Percentiles rank a stretch among this genome's conserved stretches.
Evolutionary conservation across 53 echinoderm and acorn worm species (phyloP).

Genomic region (Echinarachnius parma): DNA sequence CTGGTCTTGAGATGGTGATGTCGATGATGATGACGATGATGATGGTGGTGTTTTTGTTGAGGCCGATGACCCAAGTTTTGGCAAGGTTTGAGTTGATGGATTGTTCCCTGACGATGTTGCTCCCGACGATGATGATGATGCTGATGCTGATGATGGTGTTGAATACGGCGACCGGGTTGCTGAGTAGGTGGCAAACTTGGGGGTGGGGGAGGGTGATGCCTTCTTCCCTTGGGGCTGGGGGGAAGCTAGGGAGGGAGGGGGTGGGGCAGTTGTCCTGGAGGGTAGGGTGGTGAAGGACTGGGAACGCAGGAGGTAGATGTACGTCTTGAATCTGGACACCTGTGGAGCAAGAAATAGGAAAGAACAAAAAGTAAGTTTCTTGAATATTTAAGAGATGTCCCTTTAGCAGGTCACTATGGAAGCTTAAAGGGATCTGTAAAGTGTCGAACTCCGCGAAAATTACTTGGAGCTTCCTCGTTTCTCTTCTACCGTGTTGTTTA

Average conservation of each 20-base stretch:
- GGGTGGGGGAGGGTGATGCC: conserved; percentile 32
- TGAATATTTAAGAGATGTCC: too few relatives aligned
- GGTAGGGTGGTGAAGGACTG: conserved; percentile 53
- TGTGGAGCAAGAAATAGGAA: conserved; percentile 26
- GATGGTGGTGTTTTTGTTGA: conserved; percentile 7
- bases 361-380: too few relatives aligned
- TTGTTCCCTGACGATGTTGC: too few relatives aligned
- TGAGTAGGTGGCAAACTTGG: conserved; percentile 15
- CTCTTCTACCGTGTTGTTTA: too few relatives aligned
- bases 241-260: conserved; percentile 33
- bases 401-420: too few relatives aligned
- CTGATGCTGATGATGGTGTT: conserved; percentile 24
- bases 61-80: not conserved
- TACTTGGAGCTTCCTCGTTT: too few relatives aligned
- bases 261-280: conserved; percentile 32
- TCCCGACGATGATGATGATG: conserved; percentile 30
- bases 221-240: conserved; percentile 34
- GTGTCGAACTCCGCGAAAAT: too few relatives aligned
- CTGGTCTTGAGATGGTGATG: not conserved
- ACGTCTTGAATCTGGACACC: conserved; percentile 81
- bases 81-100: too few relatives aligned
- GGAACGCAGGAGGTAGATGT: conserved; percentile 74
- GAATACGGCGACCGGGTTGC: conserved; percentile 12
- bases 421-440: too few relatives aligned
- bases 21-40: conserved; percentile 33